A percentile compares a stretch with the other conserved stretches of the same genome.
phyloP scores from a whole-genome alignment of 2,888 invertebrate genomes.

The Watsonalla binaria region DNA sequence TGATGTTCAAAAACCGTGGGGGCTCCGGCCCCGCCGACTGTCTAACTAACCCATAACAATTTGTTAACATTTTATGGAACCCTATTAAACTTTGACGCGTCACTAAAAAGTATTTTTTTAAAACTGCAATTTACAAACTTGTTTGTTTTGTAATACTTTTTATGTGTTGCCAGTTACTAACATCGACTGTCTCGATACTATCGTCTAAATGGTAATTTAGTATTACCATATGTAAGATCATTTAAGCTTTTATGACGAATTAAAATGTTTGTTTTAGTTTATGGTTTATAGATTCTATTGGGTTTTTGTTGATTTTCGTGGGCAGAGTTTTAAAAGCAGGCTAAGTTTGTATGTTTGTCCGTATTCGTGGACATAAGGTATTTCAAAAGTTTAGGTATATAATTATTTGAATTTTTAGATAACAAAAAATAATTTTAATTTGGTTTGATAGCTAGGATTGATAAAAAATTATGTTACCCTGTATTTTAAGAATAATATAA shows the following conservation, averaged over 20 bases:
- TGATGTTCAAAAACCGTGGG: conserved; percentile 11
- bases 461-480: too few relatives aligned
- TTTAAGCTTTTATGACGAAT: not conserved
- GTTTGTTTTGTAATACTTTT: conserved; percentile 1
- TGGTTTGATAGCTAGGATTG: too few relatives aligned
- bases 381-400: too few relatives aligned
- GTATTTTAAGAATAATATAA: not conserved
- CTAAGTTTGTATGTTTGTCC: too few relatives aligned
- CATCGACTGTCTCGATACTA: not conserved
- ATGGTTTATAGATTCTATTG: not conserved
- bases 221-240: not conserved
- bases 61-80: conserved; percentile 47
- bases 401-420: too few relatives aligned
- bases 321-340: too few relatives aligned
- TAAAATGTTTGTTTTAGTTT: not conserved
- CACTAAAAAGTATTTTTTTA: conserved; percentile 6
- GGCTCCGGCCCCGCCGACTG: conserved; percentile 15
- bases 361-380: too few relatives aligned
- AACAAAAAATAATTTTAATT: too few relatives aligned
- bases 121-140: conserved; percentile 6
- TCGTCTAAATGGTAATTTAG: not conserved
- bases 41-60: conserved; percentile 39
- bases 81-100: conserved; percentile 35
- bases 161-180: not conserved
- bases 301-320: not conserved